Percentiles rank a stretch among this genome's conserved stretches.
These are phyloP conservation scores for Cossypha dichroa DNA, from an alignment of 2,797 vertebrate genomes.

Conservation along the genomic window DNA sequence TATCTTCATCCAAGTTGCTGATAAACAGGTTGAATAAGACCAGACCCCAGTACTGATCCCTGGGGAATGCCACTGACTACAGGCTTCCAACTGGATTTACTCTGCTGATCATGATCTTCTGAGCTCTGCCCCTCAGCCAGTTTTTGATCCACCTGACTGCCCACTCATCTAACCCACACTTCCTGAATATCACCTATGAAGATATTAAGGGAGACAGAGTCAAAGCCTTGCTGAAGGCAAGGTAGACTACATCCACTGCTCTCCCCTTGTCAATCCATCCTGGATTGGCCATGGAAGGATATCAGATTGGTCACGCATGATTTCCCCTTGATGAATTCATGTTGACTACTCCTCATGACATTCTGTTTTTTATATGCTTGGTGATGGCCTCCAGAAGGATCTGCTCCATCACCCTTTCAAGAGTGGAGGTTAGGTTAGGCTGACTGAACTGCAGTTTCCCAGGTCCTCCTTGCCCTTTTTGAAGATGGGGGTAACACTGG, in stretches of 20 bases:
- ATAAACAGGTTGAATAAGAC: background rate
- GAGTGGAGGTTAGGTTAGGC: background rate
- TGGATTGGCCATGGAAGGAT: too few relatives aligned
- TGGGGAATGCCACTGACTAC: background rate
- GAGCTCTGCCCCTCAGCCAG: background rate
- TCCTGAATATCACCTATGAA: background rate
- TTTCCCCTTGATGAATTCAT: background rate
- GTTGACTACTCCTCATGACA: background rate
- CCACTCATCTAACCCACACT: background rate
- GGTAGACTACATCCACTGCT: background rate
- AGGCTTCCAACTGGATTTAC: background rate
- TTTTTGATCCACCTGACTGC: background rate
- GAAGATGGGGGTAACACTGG: background rate
- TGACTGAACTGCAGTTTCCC: background rate
- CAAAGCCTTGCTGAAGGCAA: background rate
- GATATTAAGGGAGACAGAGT: background rate
- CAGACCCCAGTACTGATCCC: background rate
- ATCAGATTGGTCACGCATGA: background rate
- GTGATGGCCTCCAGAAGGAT: background rate
- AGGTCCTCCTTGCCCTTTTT: background rate
- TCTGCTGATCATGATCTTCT: accelerated
- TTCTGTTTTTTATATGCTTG: background rate
- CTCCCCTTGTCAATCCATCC: background rate
- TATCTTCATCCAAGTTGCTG: background rate
- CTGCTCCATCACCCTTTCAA: background rate